Percentiles rank a stretch among this genome's conserved stretches.
These are phyloP conservation scores for Nephrotoma guestfalica DNA, from an alignment of 2,888 invertebrate species.

Conservation along the genomic window DNA sequence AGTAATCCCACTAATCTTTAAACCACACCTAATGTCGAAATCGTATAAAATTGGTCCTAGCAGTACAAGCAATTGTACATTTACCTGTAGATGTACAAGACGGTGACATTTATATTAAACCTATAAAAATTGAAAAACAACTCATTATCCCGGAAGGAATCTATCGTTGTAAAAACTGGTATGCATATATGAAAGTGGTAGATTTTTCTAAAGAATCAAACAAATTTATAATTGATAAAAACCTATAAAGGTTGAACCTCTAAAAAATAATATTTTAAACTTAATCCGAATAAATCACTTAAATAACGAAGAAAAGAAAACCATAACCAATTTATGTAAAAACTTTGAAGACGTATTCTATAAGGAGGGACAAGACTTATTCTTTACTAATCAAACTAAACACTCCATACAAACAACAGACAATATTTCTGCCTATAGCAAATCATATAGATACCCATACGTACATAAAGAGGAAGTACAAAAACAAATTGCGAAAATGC, in stretches of 20 bases:
- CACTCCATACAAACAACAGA: background rate
- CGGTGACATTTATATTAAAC: background rate
- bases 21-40: too few species aligned
- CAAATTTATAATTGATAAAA: background rate
- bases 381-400: background rate
- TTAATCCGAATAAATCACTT: too few species aligned
- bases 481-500: too few species aligned
- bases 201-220: background rate
- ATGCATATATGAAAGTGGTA: background rate
- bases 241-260: background rate
- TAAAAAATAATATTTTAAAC: background rate
- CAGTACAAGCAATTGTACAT: too few species aligned
- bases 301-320: too few species aligned
- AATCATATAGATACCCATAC: background rate
- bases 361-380: background rate
- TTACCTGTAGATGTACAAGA: background rate
- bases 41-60: too few species aligned
- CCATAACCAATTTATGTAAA: too few species aligned
- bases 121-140: background rate
- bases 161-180: background rate
- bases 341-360: too few species aligned
- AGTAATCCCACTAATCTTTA: too few species aligned
- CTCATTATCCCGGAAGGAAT: background rate
- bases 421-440: background rate
- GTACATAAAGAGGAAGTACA: too few species aligned